Conservation (phyloP, 2,888 invertebrate genomes). For the Prostheceraeus crozeri region DNA sequence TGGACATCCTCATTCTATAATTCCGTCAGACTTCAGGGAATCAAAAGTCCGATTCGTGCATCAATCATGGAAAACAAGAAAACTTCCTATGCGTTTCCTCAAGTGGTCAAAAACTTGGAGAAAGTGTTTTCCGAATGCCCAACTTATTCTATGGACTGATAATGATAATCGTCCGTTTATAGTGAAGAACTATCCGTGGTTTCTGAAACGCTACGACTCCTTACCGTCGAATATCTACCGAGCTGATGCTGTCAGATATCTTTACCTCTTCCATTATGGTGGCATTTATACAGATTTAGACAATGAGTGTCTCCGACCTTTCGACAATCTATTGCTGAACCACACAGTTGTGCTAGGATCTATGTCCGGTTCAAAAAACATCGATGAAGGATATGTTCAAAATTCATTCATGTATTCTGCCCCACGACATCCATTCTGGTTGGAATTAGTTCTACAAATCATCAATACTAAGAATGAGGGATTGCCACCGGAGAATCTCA, state of each 20-base stretch:
- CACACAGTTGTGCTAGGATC: constrained; percentile 22
- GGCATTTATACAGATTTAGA: constrained; percentile 30
- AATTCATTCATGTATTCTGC: constrained; percentile 23
- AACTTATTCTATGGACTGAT: constrained; percentile 4
- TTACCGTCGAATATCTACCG: neutral
- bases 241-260: constrained; percentile 23
- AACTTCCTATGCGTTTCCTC: constrained; percentile 12
- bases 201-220: constrained; percentile 29
- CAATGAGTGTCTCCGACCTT: constrained; percentile 31
- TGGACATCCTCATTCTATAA: too few relatives aligned
- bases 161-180: constrained; percentile 26
- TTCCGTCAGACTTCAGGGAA: too few relatives aligned
- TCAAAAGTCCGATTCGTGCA: constrained; percentile 28
- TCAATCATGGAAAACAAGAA: constrained; percentile 23
- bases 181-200: constrained; percentile 17
- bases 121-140: constrained; percentile 14
- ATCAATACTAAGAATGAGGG: too few relatives aligned
- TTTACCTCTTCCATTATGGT: constrained; percentile 31
- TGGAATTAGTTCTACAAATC: neutral
- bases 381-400: constrained; percentile 3
- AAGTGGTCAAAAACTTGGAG: constrained; percentile 9
- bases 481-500: too few relatives aligned
- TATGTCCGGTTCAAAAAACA: neutral
- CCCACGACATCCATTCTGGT: constrained; percentile 2
- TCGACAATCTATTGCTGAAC: constrained; percentile 22